A percentile compares a stretch with the other conserved stretches of the same genome.
Conservation (phyloP, 2,797 vertebrate genomes). For the Amblyopsis hoosieri region DNA sequence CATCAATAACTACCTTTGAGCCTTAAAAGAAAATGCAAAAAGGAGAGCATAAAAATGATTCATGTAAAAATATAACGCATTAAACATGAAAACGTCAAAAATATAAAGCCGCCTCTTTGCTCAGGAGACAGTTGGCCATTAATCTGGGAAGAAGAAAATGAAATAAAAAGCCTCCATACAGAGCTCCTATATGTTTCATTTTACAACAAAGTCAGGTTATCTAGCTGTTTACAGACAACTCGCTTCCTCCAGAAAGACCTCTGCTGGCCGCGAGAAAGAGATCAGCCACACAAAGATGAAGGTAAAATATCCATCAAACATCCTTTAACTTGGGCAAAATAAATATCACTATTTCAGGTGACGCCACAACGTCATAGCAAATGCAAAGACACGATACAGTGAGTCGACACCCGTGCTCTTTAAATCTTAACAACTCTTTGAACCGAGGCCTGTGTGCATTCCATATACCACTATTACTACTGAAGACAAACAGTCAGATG, state of each 20-base stretch:
- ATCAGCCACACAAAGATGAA: background rate
- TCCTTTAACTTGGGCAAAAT: background rate
- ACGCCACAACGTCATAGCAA: background rate
- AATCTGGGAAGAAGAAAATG: slow-evolving; percentile 76
- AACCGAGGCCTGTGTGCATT: no score
- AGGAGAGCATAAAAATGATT: slow-evolving; percentile 74
- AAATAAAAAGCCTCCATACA: slow-evolving; percentile 78
- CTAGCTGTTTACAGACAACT: slow-evolving; percentile 60
- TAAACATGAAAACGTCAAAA: slow-evolving; percentile 85
- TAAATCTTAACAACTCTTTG: no score
- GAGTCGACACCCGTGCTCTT: no score
- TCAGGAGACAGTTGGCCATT: slow-evolving; percentile 75
- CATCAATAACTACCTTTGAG: slow-evolving; percentile 94
- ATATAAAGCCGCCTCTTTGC: slow-evolving; percentile 82
- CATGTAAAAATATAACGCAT: slow-evolving; percentile 81
- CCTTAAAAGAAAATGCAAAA: slow-evolving; percentile 93
- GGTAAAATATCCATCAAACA: background rate
- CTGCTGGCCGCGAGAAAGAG: slow-evolving; percentile 32
- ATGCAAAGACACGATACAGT: background rate
- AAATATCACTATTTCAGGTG: no score
- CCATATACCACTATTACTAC: background rate
- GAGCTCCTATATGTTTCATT: slow-evolving; percentile 76
- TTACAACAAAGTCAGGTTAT: slow-evolving; percentile 79
- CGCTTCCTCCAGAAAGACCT: slow-evolving; percentile 60
- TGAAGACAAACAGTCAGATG: background rate